Evolutionary conservation across 2,797 vertebrate genomes (phyloP).

Genomic region (Limosa lapponica): DNA sequence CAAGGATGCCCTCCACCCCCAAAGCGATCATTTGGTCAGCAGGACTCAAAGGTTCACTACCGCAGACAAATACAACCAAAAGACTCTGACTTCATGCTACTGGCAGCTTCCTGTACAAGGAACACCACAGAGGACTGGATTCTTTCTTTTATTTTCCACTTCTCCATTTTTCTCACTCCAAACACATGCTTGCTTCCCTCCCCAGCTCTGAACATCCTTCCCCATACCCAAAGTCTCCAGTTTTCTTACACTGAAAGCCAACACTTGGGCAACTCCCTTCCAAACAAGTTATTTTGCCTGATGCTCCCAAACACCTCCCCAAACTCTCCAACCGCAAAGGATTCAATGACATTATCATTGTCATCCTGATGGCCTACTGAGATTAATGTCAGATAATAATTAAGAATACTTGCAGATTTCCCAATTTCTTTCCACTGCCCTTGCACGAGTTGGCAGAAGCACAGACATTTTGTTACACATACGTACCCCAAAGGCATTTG

Average conservation of each 20-base stretch:
- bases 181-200: neutral
- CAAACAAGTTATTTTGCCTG: neutral
- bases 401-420: neutral
- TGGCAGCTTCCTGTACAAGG: neutral
- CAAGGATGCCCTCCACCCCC: neutral
- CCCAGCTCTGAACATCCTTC: neutral
- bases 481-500: neutral
- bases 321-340: rapidly evolving
- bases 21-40: neutral
- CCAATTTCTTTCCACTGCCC: neutral
- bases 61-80: neutral
- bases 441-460: neutral
- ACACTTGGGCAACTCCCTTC: neutral
- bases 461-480: neutral
- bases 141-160: neutral
- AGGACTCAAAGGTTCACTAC: neutral
- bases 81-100: neutral
- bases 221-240: neutral
- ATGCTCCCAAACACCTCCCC: neutral
- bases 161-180: neutral
- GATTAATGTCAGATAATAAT: neutral
- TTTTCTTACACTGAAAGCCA: neutral
- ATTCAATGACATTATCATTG: neutral
- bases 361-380: neutral
- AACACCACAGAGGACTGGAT: neutral